A percentile compares a stretch with the other conserved stretches of the same genome.
Conservation (phyloP, 2,797 vertebrate species). For the Dromococcyx pavoninus region DNA sequence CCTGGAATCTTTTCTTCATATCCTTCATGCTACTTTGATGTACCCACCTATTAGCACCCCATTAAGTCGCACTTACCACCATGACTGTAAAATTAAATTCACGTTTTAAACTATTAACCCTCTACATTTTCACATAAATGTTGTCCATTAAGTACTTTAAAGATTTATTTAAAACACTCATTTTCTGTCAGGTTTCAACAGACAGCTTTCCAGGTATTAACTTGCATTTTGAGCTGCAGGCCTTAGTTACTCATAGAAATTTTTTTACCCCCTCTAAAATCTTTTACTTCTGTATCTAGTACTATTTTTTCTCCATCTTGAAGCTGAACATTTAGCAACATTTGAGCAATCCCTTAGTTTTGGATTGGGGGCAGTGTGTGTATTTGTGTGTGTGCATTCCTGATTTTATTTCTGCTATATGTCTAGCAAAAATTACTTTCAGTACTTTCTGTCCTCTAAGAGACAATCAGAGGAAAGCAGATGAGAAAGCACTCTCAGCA, state of each 20-base stretch:
- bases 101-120: neutral
- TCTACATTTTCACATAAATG: neutral
- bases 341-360: neutral
- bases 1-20: neutral
- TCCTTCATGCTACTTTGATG: neutral
- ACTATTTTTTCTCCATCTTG: neutral
- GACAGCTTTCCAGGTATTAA: neutral
- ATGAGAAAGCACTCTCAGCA: neutral
- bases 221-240: neutral
- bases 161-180: neutral
- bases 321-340: neutral
- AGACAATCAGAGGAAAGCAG: conserved; percentile 21
- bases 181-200: neutral
- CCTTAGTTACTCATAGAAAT: neutral
- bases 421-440: neutral
- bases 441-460: conserved; percentile 2
- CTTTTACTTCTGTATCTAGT: neutral
- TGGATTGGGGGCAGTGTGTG: neutral
- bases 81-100: neutral
- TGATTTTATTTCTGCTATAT: neutral
- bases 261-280: neutral
- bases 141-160: neutral
- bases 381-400: neutral
- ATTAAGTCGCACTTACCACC: neutral
- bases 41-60: neutral